Evolutionary conservation across 2,113 vertebrate genomes (phyloP), one percentile per base, ranked within the genome.

Genomic region (Lucifuga dentata): DNA sequence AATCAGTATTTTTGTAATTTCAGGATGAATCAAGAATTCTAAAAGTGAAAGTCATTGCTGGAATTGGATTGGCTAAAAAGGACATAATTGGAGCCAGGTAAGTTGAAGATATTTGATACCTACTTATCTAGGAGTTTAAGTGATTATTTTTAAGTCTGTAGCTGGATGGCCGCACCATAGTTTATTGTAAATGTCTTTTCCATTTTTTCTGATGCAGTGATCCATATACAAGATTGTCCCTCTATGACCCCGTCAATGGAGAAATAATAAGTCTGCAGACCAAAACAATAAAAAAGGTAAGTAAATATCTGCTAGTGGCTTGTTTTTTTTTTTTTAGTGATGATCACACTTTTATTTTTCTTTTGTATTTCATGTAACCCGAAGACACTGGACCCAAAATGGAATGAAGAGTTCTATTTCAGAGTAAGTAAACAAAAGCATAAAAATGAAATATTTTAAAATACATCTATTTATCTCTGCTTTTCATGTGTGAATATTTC

Each of bases 71-170:
- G 72, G 98, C 96, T 57, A 99, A 98, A 90, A 99, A 99, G 86
- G 98, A 99, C 70, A 93, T 99, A 69, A 88, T 99, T 57, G 98
- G 98, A 84, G 94, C 98, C 75, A 98, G 97, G 97, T 98, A 90
- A 93, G 94, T 80, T 32, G 55, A 2, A 11, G 3, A 29, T 38
- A 43, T 9, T 20, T n/a, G n/a, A n/a, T n/a, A n/a, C n/a, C n/a
- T n/a, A n/a, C n/a, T n/a, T n/a, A n/a, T n/a, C n/a, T n/a, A n/a
- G n/a, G n/a, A n/a, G n/a, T n/a, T n/a, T n/a, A n/a, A n/a, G n/a
- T n/a, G n/a, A n/a, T n/a, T n/a, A n/a, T n/a, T n/a, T n/a, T n/a
- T n/a, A n/a, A n/a, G n/a, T n/a, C n/a, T n/a, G n/a, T 20, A 21
- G 2, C 40, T 66, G 13, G 33, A 46, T 65, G n/a, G 41, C 12